Evolutionary conservation across 2,888 invertebrate species (phyloP).

Genomic region (Augiades crinisus): DNA sequence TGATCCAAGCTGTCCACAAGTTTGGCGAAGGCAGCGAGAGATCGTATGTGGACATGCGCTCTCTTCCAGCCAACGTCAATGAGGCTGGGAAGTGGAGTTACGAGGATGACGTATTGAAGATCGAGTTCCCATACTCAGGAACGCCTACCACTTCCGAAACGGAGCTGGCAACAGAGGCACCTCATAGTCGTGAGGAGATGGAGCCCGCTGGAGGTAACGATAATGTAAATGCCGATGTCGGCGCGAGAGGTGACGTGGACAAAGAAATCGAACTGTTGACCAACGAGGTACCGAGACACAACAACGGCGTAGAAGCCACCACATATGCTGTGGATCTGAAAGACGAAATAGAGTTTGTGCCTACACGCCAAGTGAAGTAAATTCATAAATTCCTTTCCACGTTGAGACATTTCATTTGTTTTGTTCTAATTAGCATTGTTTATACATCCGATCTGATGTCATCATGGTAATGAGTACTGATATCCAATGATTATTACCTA

Average conservation of each 20-base stretch:
- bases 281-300: constrained; percentile 44
- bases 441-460: background rate
- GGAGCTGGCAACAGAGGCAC: constrained; percentile 29
- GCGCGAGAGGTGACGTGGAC: constrained; percentile 39
- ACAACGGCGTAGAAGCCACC: constrained; percentile 51
- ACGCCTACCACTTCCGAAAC: constrained; percentile 25
- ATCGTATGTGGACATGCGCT: constrained; percentile 51
- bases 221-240: constrained; percentile 47
- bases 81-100: constrained; percentile 58
- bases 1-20: constrained; percentile 59
- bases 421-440: background rate
- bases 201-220: constrained; percentile 33
- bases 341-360: constrained; percentile 63
- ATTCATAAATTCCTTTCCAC: background rate
- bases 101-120: constrained; percentile 45
- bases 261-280: constrained; percentile 42
- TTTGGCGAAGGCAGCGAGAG: constrained; percentile 33
- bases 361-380: constrained; percentile 37
- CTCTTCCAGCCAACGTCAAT: constrained; percentile 49
- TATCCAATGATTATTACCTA: background rate
- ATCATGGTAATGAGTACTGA: background rate
- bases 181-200: constrained; percentile 53
- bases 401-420: background rate
- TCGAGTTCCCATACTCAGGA: constrained; percentile 49
- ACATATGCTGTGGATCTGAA: constrained; percentile 64